Percentiles rank a stretch among this genome's conserved stretches.
Evolutionary conservation across 2,113 vertebrate genomes (phyloP).

Genomic region (Psammodynastes pulverulentus): DNA sequence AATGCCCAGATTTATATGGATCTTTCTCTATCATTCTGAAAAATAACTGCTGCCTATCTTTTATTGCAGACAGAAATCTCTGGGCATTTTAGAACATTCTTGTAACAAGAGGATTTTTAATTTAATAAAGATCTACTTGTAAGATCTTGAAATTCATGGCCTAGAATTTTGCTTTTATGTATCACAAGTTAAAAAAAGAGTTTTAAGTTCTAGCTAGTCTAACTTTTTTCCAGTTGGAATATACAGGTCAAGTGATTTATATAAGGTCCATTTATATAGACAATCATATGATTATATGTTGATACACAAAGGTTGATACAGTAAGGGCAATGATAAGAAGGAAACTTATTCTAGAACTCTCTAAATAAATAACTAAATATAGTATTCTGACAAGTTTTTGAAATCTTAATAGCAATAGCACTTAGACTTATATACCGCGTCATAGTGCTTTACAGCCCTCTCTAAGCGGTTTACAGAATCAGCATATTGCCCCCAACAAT

Average conservation of each 20-base stretch:
- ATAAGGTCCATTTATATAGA: not conserved
- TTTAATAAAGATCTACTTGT: not conserved
- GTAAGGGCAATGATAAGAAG: not conserved
- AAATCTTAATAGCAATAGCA: not conserved
- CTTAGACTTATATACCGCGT: not conserved
- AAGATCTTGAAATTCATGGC: not conserved
- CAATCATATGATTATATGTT: not conserved
- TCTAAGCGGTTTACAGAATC: not conserved
- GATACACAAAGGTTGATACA: not conserved
- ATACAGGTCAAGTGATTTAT: not conserved
- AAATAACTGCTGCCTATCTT: not conserved
- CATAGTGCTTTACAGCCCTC: not conserved
- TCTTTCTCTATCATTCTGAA: not conserved
- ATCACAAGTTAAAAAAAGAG: not conserved
- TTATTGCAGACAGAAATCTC: slow-evolving; percentile 34
- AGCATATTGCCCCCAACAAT: not conserved
- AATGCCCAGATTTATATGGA: not conserved
- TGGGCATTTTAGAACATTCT: not conserved
- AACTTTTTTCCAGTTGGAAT: not conserved
- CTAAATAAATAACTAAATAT: not conserved
- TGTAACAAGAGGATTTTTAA: not conserved
- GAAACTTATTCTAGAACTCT: not conserved
- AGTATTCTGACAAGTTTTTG: not conserved
- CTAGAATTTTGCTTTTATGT: not conserved
- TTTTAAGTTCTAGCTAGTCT: not conserved